Conservation (phyloP, 2,888 invertebrate species). For the Polydesmus complanatus region DNA sequence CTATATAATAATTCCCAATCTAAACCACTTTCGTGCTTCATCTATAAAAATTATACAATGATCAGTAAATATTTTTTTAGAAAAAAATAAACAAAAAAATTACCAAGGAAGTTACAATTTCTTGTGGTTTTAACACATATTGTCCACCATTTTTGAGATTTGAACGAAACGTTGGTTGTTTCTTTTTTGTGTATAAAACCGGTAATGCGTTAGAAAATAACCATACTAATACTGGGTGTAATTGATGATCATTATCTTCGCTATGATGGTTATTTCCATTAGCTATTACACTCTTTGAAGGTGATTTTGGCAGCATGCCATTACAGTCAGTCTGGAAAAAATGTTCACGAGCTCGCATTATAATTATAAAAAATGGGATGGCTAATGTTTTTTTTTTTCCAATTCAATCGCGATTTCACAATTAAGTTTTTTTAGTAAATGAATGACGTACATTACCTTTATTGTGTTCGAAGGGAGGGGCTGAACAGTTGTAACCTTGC, state of each 20-base stretch:
- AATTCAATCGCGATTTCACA: background rate
- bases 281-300: background rate
- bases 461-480: background rate
- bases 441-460: background rate
- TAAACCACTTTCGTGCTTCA: constrained; percentile 3
- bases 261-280: background rate
- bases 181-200: constrained; percentile 22
- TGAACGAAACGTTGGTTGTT: background rate
- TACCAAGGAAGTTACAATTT: constrained; percentile 4
- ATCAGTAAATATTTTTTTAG: background rate
- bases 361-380: background rate
- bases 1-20: constrained; percentile 9
- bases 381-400: background rate
- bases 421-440: background rate
- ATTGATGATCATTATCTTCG: constrained; percentile 1
- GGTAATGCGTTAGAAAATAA: constrained; percentile 29
- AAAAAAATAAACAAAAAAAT: background rate
- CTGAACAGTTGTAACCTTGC: constrained; percentile 2
- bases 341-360: background rate
- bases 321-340: background rate
- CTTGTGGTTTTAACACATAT: background rate
- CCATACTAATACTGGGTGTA: constrained; percentile 27
- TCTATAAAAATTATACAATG: background rate
- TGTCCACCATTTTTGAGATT: background rate
- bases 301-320: background rate